Conservation (phyloP, 2,888 invertebrate species). For the Minunthozetes semirufus region DNA sequence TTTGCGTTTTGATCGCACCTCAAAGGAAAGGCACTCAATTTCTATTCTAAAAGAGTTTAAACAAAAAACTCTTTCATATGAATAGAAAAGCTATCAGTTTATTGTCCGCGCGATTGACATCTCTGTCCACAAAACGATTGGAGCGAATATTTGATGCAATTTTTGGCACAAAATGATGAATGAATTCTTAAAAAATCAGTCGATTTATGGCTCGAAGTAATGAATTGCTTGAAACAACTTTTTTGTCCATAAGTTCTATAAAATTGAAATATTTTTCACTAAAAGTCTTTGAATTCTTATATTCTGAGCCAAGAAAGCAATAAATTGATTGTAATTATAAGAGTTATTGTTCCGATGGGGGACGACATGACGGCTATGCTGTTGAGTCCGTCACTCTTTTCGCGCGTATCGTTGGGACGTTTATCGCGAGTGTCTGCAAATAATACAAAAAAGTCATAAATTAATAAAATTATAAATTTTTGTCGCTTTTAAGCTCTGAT, state of each 20-base stretch:
- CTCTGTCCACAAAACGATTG: neutral
- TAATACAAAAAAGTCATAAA: conserved; percentile 38
- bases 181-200: neutral
- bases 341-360: neutral
- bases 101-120: neutral
- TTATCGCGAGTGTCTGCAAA: conserved; percentile 73
- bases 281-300: neutral
- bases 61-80: neutral
- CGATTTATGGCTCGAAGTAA: no score
- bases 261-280: neutral
- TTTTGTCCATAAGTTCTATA: no score
- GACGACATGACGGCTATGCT: neutral
- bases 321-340: conserved; percentile 21
- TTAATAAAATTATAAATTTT: neutral
- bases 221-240: no score
- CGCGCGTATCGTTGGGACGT: conserved; percentile 75
- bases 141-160: neutral
- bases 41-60: neutral
- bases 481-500: neutral
- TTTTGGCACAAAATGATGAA: conserved; percentile 15
- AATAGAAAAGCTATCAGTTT: neutral
- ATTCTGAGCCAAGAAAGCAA: conserved; percentile 11
- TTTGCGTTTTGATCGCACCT: neutral
- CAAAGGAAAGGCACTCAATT: neutral
- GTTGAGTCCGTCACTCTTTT: conserved; percentile 78